phyloP scores from a whole-genome alignment of 1,140 invertebrate species.

The Drosophila mauritiana region DNA sequence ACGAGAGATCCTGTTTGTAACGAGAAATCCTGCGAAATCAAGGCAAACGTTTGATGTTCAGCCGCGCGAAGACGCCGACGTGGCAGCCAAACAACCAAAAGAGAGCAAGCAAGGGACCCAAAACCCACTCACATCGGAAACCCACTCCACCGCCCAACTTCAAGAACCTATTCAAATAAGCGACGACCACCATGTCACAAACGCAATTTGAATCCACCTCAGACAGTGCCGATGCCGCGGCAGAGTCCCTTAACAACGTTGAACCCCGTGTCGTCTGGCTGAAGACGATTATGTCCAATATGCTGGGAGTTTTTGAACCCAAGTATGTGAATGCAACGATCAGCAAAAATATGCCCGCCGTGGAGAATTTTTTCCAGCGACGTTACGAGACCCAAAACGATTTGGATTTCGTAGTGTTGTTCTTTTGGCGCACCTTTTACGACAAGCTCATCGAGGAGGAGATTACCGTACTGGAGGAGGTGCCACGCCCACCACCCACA shows the following conservation, averaged over 20 bases:
- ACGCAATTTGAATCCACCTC: not conserved
- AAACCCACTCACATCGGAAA: conserved; percentile 6
- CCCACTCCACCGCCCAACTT: conserved; percentile 15
- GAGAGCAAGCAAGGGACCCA: conserved; percentile 26
- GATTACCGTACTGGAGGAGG: conserved; percentile 86
- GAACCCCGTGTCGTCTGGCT: conserved; percentile 73
- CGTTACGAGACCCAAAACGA: conserved; percentile 82
- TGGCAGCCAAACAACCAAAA: conserved; percentile 34
- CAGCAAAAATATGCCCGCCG: conserved; percentile 44
- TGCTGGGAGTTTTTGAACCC: conserved; percentile 76
- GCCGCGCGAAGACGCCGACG: conserved; percentile 33
- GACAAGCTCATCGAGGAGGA: conserved; percentile 86
- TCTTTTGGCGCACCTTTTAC: conserved; percentile 86
- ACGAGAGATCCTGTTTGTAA: not conserved
- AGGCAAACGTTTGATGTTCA: conserved; percentile 58
- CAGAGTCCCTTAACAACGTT: conserved; percentile 30
- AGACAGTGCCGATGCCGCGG: conserved; percentile 1
- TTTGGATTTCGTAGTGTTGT: conserved; percentile 85
- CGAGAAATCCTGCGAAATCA: conserved; percentile 37
- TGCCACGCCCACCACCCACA: conserved; percentile 43
- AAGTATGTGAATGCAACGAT: conserved; percentile 67
- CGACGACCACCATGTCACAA: conserved; percentile 24
- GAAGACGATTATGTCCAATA: conserved; percentile 71
- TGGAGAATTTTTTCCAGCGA: conserved; percentile 80
- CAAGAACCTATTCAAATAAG: conserved; percentile 41